phyloP scores from a whole-genome alignment of 2,113 vertebrate genomes.

The Oreochromis aureus region DNA sequence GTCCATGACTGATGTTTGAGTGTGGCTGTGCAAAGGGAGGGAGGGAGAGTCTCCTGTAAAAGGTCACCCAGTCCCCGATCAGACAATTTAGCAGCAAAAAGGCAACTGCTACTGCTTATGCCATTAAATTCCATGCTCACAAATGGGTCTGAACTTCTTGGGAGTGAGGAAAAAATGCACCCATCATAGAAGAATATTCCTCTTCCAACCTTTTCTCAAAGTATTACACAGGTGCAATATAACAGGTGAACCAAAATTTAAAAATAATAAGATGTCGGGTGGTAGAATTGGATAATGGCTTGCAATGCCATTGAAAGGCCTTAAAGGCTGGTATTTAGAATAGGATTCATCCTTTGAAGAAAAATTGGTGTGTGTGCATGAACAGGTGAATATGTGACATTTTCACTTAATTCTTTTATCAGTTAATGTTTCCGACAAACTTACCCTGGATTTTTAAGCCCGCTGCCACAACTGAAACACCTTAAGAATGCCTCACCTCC shows the following conservation, averaged over 20 bases:
- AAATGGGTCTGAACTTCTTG: conserved; percentile 21
- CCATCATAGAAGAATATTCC: not conserved
- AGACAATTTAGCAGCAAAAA: conserved; percentile 44
- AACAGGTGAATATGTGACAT: not conserved
- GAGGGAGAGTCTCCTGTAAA: conserved; percentile 13
- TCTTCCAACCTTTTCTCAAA: not conserved
- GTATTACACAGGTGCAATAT: not conserved
- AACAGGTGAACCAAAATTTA: not conserved
- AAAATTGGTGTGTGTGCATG: not conserved
- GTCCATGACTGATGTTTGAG: conserved; percentile 1
- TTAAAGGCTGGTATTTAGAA: not conserved
- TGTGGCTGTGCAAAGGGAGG: not conserved
- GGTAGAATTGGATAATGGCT: conserved; percentile 7
- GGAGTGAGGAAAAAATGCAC: not conserved
- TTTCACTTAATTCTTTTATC: conserved; percentile 38
- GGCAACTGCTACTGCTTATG: not conserved
- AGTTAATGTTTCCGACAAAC: conserved; percentile 27
- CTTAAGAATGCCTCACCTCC: conserved; percentile 14
- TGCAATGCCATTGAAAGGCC: not conserved
- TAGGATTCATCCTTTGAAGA: not conserved
- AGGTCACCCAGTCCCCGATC: conserved; percentile 44
- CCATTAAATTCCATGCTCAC: not conserved
- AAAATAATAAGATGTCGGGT: not conserved
- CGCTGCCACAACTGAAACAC: not conserved
- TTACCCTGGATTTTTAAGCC: conserved; percentile 1